Percentiles rank a stretch among this genome's conserved stretches.
phyloP scores from a whole-genome alignment of 2,797 vertebrate genomes.

The Hypotaenidia philippensis region DNA sequence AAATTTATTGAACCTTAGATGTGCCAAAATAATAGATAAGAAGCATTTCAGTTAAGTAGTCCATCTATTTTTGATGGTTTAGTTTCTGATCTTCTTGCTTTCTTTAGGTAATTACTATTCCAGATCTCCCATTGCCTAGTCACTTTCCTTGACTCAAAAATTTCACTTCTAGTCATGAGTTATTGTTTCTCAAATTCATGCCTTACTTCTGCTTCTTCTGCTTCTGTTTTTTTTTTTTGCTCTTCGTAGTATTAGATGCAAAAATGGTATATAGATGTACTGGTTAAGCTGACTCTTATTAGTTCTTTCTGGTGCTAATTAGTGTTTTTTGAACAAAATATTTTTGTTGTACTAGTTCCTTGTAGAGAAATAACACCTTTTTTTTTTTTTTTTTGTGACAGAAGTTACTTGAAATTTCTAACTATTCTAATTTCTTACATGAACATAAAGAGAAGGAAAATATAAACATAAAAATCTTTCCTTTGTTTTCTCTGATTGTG shows the following conservation, averaged over 20 bases:
- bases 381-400: neutral
- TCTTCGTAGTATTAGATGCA: neutral
- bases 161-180: neutral
- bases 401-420: neutral
- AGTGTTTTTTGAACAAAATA: neutral
- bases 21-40: neutral
- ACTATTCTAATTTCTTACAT: neutral
- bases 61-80: neutral
- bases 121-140: neutral
- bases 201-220: neutral
- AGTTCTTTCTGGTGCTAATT: neutral
- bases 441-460: neutral
- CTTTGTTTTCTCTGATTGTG: neutral
- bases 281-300: neutral
- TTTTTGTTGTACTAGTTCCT: neutral
- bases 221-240: neutral
- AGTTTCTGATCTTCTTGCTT: neutral
- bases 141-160: neutral
- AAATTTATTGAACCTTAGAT: neutral
- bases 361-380: neutral
- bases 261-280: neutral
- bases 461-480: neutral
- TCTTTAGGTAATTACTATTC: neutral
- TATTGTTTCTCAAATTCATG: neutral
- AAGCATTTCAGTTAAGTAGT: neutral